Evolutionary conservation across 2,113 vertebrate species (phyloP).

Genomic region (Nanger granti): DNA sequence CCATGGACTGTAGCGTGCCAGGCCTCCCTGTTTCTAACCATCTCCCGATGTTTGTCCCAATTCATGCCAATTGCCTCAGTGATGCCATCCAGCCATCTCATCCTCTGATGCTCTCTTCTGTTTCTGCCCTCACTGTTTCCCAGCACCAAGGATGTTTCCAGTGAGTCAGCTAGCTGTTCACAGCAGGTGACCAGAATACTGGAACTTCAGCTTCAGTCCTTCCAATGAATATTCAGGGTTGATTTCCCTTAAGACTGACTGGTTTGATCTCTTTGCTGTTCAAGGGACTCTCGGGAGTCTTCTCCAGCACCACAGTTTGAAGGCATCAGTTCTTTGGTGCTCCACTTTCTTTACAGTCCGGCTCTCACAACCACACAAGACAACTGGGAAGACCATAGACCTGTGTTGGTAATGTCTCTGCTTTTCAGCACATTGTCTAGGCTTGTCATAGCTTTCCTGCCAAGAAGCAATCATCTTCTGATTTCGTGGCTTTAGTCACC

Average conservation of each 20-base stretch:
- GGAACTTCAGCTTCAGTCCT: background rate
- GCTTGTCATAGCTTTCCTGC: background rate
- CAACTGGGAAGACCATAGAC: background rate
- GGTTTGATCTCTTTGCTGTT: background rate
- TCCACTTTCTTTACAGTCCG: background rate
- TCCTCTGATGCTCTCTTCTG: background rate
- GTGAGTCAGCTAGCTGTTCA: background rate
- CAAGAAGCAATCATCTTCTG: background rate
- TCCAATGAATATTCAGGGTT: background rate
- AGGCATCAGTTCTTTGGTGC: accelerated
- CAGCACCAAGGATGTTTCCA: background rate
- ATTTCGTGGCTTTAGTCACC: background rate
- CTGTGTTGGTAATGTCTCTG: background rate
- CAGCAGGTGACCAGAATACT: background rate
- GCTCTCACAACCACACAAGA: background rate
- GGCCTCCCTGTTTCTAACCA: background rate
- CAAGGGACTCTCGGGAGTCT: background rate
- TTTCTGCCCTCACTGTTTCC: background rate
- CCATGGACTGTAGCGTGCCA: background rate
- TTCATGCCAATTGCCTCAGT: background rate
- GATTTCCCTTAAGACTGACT: background rate
- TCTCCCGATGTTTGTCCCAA: accelerated
- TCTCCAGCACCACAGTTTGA: background rate
- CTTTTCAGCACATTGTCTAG: background rate
- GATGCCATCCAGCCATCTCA: background rate